These are phyloP conservation scores for Lanius ludovicianus DNA, from an alignment of 2,113 vertebrate genomes.

Conservation along the genomic window DNA sequence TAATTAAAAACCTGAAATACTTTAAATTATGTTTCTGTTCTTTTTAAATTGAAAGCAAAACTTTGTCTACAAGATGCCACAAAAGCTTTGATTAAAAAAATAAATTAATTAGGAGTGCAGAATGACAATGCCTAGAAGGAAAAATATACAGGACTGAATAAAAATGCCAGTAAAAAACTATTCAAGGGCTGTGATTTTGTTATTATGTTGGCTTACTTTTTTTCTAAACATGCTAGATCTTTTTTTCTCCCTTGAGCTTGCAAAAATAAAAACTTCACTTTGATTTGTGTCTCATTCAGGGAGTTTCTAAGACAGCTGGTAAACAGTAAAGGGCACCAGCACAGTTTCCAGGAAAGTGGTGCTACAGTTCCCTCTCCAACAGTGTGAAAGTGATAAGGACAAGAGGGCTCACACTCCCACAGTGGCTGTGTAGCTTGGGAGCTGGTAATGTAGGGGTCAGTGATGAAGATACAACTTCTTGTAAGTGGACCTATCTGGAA, in stretches of 20 bases:
- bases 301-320: background rate
- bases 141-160: background rate
- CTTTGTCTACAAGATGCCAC: background rate
- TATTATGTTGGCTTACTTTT: background rate
- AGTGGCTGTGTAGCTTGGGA: rapidly evolving
- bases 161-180: background rate
- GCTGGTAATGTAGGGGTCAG: background rate
- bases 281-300: background rate
- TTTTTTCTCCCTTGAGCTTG: background rate
- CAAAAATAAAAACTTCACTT: background rate
- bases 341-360: background rate
- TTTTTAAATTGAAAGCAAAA: background rate
- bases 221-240: background rate
- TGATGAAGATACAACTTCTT: background rate
- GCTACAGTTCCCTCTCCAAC: background rate
- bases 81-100: background rate
- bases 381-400: background rate
- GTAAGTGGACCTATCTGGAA: background rate
- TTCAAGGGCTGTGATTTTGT: background rate
- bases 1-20: background rate
- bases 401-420: background rate
- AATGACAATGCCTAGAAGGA: background rate
- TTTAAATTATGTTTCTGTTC: background rate
- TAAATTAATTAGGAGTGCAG: background rate
- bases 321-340: background rate